Evolutionary conservation across 2,113 vertebrate genomes (phyloP), one percentile per base, ranked within the genome.

Genomic region (Syrmaticus mikado): DNA sequence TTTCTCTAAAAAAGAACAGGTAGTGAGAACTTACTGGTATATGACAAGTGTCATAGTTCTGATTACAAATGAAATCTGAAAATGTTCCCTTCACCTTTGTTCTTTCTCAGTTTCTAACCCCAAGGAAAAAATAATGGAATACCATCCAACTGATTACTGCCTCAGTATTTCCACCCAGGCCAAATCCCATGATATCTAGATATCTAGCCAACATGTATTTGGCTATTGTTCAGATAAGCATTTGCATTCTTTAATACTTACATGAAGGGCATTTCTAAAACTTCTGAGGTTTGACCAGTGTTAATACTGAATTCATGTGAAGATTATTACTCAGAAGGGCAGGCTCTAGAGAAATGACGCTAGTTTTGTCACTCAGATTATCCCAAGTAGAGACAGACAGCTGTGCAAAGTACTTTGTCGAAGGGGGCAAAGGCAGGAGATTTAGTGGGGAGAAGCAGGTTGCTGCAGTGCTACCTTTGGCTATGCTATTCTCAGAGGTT

Each of bases 241-340:
- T 95, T 91, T 86, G 41, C 38, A 67, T 78, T 73, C 72, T 82
- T 92, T 50, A 68, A 61, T 75, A 74, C 55, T 70, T 88, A n/a
- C 0, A 0, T 86, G 85, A 87, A 80, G 45, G 46, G 28, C 65
- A 88, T 76, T 95, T 93, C 53, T 81, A 77, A 94, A 88, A 34
- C 57, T 14, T 55, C 45, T 46, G 75, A 91, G 46, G 43, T 76
- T 90, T 89, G 84, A 46, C 43, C 57, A 52, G 66, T 52, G 24
- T 66, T 80, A 70, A 48, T 43, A 55, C 12, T 76, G 73, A 62
- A 62, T 0, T 0, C 76, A n/a, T 6, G 0, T 36, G 65, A 87
- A 64, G 58, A 62, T 89, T 82, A 53, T 84, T 83, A 40, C 76
- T 77, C 5, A 0, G 58, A 62, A 62, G 43, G 79, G 45, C 80